A percentile compares a stretch with the other conserved stretches of the same genome.
Conservation (phyloP, 23 tunicate genomes). For the Styela clava region DNA sequence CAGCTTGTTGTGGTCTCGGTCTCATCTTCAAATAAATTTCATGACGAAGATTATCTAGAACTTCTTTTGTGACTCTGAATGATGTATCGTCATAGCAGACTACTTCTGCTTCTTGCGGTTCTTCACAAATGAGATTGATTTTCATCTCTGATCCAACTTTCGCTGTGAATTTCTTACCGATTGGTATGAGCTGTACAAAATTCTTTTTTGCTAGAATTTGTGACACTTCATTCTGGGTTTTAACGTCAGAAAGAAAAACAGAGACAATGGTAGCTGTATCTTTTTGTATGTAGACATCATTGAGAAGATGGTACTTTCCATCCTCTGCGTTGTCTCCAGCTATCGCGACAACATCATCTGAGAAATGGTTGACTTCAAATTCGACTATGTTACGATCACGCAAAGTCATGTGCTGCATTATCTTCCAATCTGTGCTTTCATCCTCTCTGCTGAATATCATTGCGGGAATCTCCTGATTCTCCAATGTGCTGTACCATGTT, state of each 20-base stretch:
- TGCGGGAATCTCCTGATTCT: neutral
- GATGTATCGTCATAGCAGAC: neutral
- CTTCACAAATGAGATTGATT: neutral
- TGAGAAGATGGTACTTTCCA: neutral
- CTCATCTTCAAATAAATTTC: neutral
- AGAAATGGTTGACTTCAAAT: neutral
- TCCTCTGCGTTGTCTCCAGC: neutral
- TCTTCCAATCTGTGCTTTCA: neutral
- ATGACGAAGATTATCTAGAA: neutral
- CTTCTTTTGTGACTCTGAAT: neutral
- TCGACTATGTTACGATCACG: neutral
- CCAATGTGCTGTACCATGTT: neutral
- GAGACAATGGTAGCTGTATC: neutral
- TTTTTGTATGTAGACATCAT: neutral
- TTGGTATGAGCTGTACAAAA: neutral
- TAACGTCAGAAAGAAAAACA: neutral
- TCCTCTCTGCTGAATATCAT: neutral
- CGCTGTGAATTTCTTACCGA: neutral
- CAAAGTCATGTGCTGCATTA: neutral
- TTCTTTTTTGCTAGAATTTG: neutral
- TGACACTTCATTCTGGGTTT: neutral
- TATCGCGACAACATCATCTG: neutral
- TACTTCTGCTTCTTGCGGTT: neutral
- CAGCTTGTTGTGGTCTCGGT: neutral
- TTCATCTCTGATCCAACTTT: neutral